Conservation (phyloP, 2,113 vertebrate species). For the Gorsachius goisagi region DNA sequence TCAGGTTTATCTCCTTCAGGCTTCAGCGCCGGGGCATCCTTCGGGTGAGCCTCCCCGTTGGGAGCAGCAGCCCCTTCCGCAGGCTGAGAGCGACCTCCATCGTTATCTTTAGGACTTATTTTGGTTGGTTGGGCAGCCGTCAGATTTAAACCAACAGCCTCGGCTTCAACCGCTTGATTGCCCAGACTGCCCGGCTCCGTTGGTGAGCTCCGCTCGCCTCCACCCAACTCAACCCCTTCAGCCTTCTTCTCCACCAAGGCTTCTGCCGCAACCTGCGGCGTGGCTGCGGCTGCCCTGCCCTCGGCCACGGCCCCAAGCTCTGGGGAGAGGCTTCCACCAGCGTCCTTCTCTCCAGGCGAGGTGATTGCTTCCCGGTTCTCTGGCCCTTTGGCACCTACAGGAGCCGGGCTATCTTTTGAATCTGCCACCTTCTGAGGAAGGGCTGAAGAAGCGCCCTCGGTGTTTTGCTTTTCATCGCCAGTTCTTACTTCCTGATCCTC, state of each 20-base stretch:
- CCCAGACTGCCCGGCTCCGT: background rate
- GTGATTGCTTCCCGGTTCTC: background rate
- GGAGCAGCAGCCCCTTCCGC: background rate
- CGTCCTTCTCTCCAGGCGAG: background rate
- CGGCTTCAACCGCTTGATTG: background rate
- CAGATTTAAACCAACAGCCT: background rate
- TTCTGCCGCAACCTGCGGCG: background rate
- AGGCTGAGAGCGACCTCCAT: background rate
- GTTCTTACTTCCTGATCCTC: background rate
- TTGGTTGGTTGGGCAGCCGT: background rate
- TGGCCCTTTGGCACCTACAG: background rate
- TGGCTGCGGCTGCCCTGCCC: background rate
- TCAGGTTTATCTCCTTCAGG: background rate
- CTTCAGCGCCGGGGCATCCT: fast-evolving
- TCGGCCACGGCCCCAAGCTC: background rate
- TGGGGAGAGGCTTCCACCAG: background rate
- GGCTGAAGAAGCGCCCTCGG: background rate
- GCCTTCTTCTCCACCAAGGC: background rate
- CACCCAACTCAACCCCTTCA: background rate
- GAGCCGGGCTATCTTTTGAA: background rate
- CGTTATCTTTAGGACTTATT: background rate
- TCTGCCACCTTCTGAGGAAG: background rate
- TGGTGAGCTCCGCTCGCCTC: background rate
- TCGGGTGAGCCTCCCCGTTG: background rate
- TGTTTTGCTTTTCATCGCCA: fast-evolving